These are phyloP conservation scores for Nasalis larvatus DNA, from an alignment of 2,113 vertebrate genomes.

Conservation along the genomic window DNA sequence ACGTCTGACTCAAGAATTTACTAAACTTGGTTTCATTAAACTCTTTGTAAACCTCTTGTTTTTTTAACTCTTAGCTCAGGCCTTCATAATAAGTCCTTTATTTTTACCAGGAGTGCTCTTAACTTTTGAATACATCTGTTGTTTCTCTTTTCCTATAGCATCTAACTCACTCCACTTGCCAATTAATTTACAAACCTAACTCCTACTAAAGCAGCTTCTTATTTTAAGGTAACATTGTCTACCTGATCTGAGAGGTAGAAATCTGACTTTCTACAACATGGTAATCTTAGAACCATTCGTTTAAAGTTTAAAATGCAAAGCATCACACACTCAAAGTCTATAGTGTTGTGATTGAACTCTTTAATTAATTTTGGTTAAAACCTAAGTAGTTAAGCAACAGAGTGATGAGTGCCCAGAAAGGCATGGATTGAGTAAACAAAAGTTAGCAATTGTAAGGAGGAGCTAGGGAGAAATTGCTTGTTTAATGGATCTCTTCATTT, in stretches of 20 bases:
- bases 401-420: conserved; percentile 21
- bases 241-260: neutral
- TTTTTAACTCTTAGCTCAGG: neutral
- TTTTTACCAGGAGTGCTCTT: neutral
- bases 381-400: conserved; percentile 24
- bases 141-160: neutral
- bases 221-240: neutral
- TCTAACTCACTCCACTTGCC: neutral
- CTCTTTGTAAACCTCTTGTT: neutral
- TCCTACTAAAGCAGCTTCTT: neutral
- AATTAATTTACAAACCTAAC: neutral
- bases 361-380: conserved; percentile 29
- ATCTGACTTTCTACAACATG: neutral
- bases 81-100: neutral
- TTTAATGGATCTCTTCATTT: conserved; percentile 18
- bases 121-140: neutral
- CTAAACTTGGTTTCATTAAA: neutral
- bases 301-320: conserved; percentile 11
- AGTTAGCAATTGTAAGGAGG: neutral
- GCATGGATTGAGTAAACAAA: conserved; percentile 38
- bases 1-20: neutral
- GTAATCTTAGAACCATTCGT: neutral
- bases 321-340: neutral
- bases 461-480: neutral
- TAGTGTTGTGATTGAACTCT: conserved; percentile 46